Evolutionary conservation across 2,888 invertebrate species (phyloP), one percentile per base, ranked within the genome.

Genomic region (Xylota sylvarum): DNA sequence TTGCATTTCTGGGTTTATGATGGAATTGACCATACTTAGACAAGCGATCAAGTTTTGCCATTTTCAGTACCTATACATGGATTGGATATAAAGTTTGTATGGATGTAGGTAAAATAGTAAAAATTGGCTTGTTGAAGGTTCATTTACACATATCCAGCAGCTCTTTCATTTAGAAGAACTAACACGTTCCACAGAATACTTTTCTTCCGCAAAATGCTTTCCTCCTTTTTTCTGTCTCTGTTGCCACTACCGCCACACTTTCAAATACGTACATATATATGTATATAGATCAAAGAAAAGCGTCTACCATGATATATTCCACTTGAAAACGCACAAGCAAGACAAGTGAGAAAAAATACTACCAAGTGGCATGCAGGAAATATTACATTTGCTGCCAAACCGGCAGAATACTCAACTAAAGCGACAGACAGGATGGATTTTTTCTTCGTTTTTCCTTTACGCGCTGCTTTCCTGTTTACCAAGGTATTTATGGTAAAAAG

Each of bases 331-430:
- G 78, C 83, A 83, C 60, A 65, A 23, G 19, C 55, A 27, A 60
- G 6, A 10, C 67, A 62, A 73, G 60, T 67, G 79, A 79, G 40
- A 69, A 55, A 30, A 1, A 56, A 17, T 17, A 72, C 50, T 50
- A 58, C 56, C 12, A 40, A 43, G 50, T 50, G 69, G 80, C 76
- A 72, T 80, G 40, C 81, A 80, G 85, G 85, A 85, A 85, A 80
- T 76, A 81, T 65, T 60, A 56, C 43, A 50, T 64, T 43, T 74
- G 79, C 84, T 74, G 65, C 69, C 62, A 79, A 84, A 70, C 80
- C 70, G 72, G 76, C 76, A 81, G 46, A 81, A 67, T 50, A 70
- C 69, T 74, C 56, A 58, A 64, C 70, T 69, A 55, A 79, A 67
- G 50, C 73, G 69, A 74, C 67, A 70, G 73, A 67, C 73, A 58